Conservation (phyloP, 1,140 invertebrate genomes). For the Zaprionus kolodkinae region DNA sequence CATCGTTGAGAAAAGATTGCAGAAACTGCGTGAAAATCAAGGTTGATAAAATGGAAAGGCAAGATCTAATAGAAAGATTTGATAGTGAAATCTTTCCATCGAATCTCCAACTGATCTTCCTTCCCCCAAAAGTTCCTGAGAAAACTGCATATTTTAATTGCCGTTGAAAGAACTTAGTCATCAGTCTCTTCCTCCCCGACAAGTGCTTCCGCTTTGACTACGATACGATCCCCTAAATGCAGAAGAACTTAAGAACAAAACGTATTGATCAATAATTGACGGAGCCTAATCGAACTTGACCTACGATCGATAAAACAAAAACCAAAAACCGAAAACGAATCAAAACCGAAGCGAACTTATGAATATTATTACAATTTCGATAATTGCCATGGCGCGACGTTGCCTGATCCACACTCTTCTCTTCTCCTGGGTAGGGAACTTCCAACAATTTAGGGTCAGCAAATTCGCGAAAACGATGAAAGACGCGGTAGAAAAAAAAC, state of each 20-base stretch:
- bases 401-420: background rate
- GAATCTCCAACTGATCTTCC: background rate
- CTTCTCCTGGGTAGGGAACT: background rate
- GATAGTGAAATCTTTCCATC: no score
- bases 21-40: background rate
- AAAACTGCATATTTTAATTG: background rate
- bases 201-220: constrained; percentile 29
- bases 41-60: background rate
- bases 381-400: constrained; percentile 63
- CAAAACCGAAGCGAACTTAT: constrained; percentile 39
- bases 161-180: background rate
- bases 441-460: constrained; percentile 52
- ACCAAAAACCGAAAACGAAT: constrained; percentile 24
- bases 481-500: background rate
- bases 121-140: background rate
- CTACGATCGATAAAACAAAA: constrained; percentile 58
- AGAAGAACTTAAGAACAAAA: background rate
- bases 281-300: constrained; percentile 48
- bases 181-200: background rate
- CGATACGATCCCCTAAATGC: background rate
- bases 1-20: constrained; percentile 10
- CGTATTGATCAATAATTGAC: constrained; percentile 36
- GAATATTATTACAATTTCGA: constrained; percentile 80
- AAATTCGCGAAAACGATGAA: constrained; percentile 25
- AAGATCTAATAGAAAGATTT: background rate